phyloP scores from a whole-genome alignment of 53 echinoderm and acorn worm species.

The Luidia sarsii region DNA sequence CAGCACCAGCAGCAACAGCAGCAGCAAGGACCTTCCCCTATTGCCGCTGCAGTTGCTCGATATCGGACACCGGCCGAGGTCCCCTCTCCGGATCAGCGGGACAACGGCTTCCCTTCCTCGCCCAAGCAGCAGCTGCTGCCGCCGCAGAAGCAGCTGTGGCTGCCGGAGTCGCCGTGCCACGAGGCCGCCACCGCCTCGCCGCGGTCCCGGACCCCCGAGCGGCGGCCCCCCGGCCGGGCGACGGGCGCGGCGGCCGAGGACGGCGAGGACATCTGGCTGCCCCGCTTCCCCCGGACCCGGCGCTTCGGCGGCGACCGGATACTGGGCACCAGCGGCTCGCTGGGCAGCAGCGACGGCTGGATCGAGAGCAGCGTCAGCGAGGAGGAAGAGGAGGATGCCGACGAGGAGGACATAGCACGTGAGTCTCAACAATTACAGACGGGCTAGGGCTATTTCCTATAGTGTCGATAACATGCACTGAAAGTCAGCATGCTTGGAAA shows the following conservation, averaged over 20 bases:
- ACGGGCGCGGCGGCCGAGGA: not conserved
- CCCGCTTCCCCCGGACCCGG: constrained; percentile 35
- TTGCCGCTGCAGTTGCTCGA: no score
- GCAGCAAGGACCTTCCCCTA: not conserved
- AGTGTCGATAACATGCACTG: no score
- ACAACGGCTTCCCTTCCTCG: constrained; percentile 43
- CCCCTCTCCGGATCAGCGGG: constrained; percentile 19
- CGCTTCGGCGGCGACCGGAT: constrained; percentile 12
- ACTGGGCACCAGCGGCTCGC: constrained; percentile 33
- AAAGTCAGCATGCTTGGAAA: no score
- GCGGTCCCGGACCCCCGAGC: constrained; percentile 28
- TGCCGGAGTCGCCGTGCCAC: constrained; percentile 1
- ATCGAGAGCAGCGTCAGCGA: constrained; percentile 51
- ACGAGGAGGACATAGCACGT: constrained; percentile 36
- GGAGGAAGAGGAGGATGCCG: constrained; percentile 37
- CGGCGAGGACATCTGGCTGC: constrained; percentile 35
- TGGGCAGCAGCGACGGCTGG: constrained; percentile 35
- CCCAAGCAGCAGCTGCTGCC: not conserved
- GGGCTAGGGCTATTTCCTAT: no score
- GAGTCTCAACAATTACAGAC: constrained; percentile 1
- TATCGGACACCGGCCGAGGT: not conserved
- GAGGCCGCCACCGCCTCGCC: constrained; percentile 16
- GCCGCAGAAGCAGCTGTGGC: no score
- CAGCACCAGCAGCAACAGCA: not conserved
- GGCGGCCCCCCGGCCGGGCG: not conserved